Evolutionary conservation across 2,888 invertebrate genomes (phyloP), one percentile per base, ranked within the genome.

Genomic region (Strigamia crassipes): DNA sequence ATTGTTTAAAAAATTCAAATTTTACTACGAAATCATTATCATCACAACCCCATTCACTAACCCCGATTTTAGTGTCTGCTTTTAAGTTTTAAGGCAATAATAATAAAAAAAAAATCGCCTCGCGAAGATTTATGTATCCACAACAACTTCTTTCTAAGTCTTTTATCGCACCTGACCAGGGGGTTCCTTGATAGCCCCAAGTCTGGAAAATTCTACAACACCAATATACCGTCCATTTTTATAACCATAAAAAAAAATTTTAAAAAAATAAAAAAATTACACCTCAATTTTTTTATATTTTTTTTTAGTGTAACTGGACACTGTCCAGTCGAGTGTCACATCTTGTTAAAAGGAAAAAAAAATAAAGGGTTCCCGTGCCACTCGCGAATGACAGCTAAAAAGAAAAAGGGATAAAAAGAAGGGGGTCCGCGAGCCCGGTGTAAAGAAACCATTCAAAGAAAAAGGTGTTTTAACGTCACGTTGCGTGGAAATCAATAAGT

Each of bases 131-230:
- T 73, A 73, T 73, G 23, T 23, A 31, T 73, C 61, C 61, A 66
- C 61, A 66, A 66, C 61, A 46, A 46, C 46, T 46, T 46, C 12
- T 56, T 56, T 56, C 56, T 73, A 73, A 73, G 73, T 15, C 31
- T 73, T 73, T 73, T 73, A 73, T 73, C 73, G n/a, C 73, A 73
- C 73, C 73, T 73, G 73, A 73, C 73, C 73, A 73, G 73, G 31
- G 38, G 73, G 73, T 73, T 73, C 73, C 21, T 56, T 18, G 18
- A 56, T 56, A 56, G 56, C 18, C 56, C 18, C 56, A n/a, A n/a
- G 46, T 46, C 15, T 46, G 46, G n/a, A 46, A 46, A n/a, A n/a
- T 46, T 46, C n/a, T 46, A 46, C 13, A 46, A 46, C 46, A 46
- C 46, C 46, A 13, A 46, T 3, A 5, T 4, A 3, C 5, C 10